Evolutionary conservation across 2,113 vertebrate species (phyloP), one percentile per base, ranked within the genome.

Genomic region (Takifugu flavidus): DNA sequence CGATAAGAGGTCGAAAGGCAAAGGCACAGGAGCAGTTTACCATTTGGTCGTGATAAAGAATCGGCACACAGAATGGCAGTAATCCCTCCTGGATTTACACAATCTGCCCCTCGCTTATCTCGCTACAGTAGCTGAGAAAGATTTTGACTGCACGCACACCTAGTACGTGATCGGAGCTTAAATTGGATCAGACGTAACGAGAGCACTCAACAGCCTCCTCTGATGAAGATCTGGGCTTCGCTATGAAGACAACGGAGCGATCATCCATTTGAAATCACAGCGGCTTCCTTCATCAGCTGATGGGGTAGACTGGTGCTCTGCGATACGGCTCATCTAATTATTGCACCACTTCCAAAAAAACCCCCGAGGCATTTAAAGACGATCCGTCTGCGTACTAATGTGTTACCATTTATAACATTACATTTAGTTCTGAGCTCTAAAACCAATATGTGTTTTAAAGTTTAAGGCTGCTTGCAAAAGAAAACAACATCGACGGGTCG

Each of bases 111-210:
- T 61, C 64, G 28, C 64, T 63, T 68, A 78, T 75, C 62, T 56
- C 2, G 42, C 64, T 39, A 51, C 7, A 49, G 65, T 52, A 72
- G 52, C 52, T 49, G 62, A 25, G 51, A 68, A 53, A 49, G 50
- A 75, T 72, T 58, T 45, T 25, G 61, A 74, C 69, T 67, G 72
- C 59, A 78, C 65, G 71, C 55, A 49, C 71, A 83, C 77, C 82
- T 83, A 65, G 15, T 42, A 45, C 75, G 78, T 79, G 82, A 34
- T 29, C 45, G 14, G 1, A 67, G 55, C 55, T 53, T 55, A 71
- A 82, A 88, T 79, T 77, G 77, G 67, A 81, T 77, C 44, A 69
- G 78, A 86, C 75, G 3, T 73, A 83, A 84, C 71, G 54, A 76
- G 82, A 85, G 74, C 80, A 75, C 54, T 27, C 66, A 76, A 79